Evolutionary conservation across 1,140 invertebrate species (phyloP).

Genomic region (Cydia pomonella): DNA sequence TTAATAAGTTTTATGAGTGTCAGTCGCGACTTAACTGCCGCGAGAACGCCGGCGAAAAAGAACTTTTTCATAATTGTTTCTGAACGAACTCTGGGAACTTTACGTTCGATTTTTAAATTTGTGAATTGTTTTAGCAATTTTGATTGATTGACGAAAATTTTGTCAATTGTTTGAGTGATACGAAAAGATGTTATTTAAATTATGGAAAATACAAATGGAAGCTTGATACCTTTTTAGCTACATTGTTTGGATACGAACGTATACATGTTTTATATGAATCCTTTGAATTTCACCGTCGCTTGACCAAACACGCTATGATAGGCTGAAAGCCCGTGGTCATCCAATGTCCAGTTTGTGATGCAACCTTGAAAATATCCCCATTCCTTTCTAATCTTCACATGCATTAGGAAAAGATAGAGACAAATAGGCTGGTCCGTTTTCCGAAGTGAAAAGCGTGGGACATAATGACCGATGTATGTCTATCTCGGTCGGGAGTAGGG

Average conservation of each 20-base stretch:
- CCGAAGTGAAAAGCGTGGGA: slow-evolving; percentile 57
- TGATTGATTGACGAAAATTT: slow-evolving; percentile 38
- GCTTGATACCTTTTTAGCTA: not conserved
- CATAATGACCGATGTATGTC: slow-evolving; percentile 65
- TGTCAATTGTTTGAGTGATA: slow-evolving; percentile 37
- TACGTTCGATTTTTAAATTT: slow-evolving; percentile 75
- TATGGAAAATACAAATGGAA: not conserved
- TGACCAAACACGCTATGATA: slow-evolving; percentile 54
- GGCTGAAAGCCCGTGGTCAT: slow-evolving; percentile 62
- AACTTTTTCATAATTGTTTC: slow-evolving; percentile 81
- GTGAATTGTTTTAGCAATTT: slow-evolving; percentile 46
- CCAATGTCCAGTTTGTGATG: slow-evolving; percentile 53
- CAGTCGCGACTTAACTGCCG: slow-evolving; percentile 75
- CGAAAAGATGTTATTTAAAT: not conserved
- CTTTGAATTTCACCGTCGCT: slow-evolving; percentile 39
- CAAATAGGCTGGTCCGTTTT: slow-evolving; percentile 70
- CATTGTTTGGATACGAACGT: not conserved
- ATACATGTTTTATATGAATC: slow-evolving; percentile 28
- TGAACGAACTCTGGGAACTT: slow-evolving; percentile 64
- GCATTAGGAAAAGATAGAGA: slow-evolving; percentile 66
- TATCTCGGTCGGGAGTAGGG: slow-evolving; percentile 73
- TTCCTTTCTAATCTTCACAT: slow-evolving; percentile 62
- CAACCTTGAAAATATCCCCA: slow-evolving; percentile 49
- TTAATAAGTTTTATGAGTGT: slow-evolving; percentile 81
- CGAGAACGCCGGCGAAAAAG: slow-evolving; percentile 70